phyloP scores from a whole-genome alignment of 2,113 vertebrate genomes.

The Pluvialis apricaria region DNA sequence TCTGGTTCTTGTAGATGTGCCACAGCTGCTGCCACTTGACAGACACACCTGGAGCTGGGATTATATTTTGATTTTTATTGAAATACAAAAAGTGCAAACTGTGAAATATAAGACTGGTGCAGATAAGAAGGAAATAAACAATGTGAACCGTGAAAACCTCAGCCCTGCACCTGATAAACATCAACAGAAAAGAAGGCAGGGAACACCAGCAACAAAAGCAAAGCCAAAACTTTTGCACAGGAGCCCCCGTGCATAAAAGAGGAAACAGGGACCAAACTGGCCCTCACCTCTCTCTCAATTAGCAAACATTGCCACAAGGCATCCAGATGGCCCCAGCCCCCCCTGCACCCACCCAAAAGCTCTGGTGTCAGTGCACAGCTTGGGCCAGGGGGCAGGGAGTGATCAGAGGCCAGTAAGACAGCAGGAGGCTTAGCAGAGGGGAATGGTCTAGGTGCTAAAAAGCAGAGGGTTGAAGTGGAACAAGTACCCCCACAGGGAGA shows the following conservation, averaged over 20 bases:
- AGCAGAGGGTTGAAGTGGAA: background rate
- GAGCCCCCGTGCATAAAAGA: background rate
- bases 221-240: background rate
- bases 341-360: background rate
- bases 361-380: background rate
- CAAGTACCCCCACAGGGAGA: background rate
- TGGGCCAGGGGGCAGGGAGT: background rate
- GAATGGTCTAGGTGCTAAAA: background rate
- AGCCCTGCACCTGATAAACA: background rate
- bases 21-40: background rate
- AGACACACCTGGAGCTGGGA: background rate
- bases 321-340: background rate
- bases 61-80: slow-evolving; percentile 74
- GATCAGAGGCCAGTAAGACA: background rate
- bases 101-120: slow-evolving; percentile 76
- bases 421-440: background rate
- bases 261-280: background rate
- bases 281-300: background rate
- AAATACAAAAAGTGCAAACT: slow-evolving; percentile 81
- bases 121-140: slow-evolving; percentile 57
- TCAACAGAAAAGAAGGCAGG: background rate
- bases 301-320: background rate
- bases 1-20: background rate
- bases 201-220: slow-evolving; percentile 28
- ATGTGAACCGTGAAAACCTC: slow-evolving; percentile 52